Base-by-base conservation (phyloP, 2,797 vertebrate species). In the Pyrocephalus nanus region DNA sequence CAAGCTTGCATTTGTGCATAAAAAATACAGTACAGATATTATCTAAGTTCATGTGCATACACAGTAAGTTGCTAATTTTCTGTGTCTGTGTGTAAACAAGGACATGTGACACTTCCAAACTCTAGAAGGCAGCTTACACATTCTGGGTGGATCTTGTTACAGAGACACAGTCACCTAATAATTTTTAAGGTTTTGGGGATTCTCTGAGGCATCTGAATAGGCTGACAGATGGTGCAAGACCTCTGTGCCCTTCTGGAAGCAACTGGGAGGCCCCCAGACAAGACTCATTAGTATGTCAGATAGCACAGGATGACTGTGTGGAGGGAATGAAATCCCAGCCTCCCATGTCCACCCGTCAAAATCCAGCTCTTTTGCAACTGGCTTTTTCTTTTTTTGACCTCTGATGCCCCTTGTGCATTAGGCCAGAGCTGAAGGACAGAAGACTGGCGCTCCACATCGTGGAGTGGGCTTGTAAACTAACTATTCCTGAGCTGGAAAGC, bases 171-270 rank as follows among this genome's bases (percentile, higher is more conserved):
- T 32, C 45, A 66, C 3, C 38, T 53, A 48, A 51, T 19, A n/a
- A 53, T 60, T 70, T 88, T 77, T 69, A 51, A 55, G 60, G 32
- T 57, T 85, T 85, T 30, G 10, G 19, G 17, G 7, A 6, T 3
- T 43, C 40, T 67, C 82, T 45, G 53, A 77, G 65, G 53, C 13
- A 12, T 45, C 48, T 74, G 72, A 83, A 83, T 50, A 76, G 48
- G n/a, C 65, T 91, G 76, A 67, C 86, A 94, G 88, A 95, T 88
- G 93, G 85, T 74, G 36, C n/a, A 71, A 65, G 88, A 93, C 72
- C 88, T 64, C 65, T 74, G 60, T 73, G 75, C 64, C 75, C 82
- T 90, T 74, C 71, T 88, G 69, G 43, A 74, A 89, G 78, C 19
- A 77, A 78, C 8, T 21, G 29, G 26, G 81, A 77, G 51, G 75